Percentiles rank a stretch among this genome's conserved stretches.
phyloP scores from a whole-genome alignment of 2,113 vertebrate species.

The Paramormyrops kingsleyae region DNA sequence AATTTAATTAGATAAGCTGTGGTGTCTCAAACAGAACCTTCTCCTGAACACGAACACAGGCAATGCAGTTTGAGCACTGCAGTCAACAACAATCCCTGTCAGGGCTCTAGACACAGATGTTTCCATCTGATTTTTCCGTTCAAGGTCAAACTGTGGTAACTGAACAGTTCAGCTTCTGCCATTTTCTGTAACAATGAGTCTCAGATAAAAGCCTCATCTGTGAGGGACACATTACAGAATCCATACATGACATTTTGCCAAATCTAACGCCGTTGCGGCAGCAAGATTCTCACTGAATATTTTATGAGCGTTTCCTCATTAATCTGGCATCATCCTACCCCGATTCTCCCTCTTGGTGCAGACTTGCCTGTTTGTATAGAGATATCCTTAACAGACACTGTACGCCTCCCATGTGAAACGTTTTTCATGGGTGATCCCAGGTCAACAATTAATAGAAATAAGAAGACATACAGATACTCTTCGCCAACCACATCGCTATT shows the following conservation, averaged over 20 bases:
- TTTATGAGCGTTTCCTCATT: background rate
- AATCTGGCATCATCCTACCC: background rate
- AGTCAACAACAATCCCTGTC: background rate
- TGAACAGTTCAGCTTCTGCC: background rate
- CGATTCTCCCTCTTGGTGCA: background rate
- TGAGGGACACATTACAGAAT: background rate
- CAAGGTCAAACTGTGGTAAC: constrained; percentile 12
- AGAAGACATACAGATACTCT: background rate
- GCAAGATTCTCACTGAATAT: background rate
- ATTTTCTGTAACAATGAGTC: background rate
- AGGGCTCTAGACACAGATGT: background rate
- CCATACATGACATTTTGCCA: background rate
- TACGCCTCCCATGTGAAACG: background rate
- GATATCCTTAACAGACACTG: constrained; percentile 6
- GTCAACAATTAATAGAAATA: background rate
- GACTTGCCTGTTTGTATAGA: background rate
- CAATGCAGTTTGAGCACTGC: background rate
- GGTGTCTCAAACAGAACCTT: background rate
- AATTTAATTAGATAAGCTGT: background rate
- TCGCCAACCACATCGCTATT: background rate
- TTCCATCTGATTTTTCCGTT: background rate
- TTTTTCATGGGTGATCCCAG: background rate
- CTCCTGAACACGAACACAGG: background rate
- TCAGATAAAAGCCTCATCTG: background rate
- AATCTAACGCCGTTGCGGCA: background rate